Conservation (phyloP, 2,888 invertebrate species). For the Lissonota sp. region DNA sequence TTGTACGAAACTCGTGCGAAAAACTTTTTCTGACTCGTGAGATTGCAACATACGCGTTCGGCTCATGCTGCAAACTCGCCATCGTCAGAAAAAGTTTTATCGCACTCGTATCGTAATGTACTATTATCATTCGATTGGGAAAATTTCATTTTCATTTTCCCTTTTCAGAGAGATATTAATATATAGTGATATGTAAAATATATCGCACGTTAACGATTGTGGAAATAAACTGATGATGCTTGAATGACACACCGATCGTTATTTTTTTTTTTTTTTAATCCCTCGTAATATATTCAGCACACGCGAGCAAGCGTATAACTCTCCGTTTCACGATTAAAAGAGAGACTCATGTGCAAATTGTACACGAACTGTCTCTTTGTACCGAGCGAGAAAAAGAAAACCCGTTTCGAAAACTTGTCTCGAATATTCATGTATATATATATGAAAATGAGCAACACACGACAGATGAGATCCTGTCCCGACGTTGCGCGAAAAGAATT, state of each 20-base stretch:
- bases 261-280: constrained; percentile 9
- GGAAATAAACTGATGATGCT: not conserved
- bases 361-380: not conserved
- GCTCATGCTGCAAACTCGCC: too few species aligned
- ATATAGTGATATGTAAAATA: not conserved
- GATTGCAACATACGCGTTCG: too few species aligned
- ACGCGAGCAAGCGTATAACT: constrained; percentile 42
- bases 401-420: constrained; percentile 64
- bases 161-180: not conserved
- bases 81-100: too few species aligned
- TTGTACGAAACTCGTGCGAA: too few species aligned
- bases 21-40: too few species aligned
- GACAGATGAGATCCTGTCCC: constrained; percentile 39
- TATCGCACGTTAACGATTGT: not conserved
- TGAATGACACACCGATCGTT: constrained; percentile 16
- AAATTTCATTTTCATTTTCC: not conserved
- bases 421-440: constrained; percentile 56
- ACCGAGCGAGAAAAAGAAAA: constrained; percentile 33
- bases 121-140: not conserved
- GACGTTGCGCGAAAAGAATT: not conserved
- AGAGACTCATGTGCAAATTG: constrained; percentile 31
- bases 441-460: constrained; percentile 48
- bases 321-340: constrained; percentile 63
- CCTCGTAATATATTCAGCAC: constrained; percentile 44
- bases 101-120: too few species aligned